Percentiles rank a stretch among this genome's conserved stretches.
phyloP scores from a whole-genome alignment of 2,797 vertebrate species.

The Otolemur crassicaudatus region DNA sequence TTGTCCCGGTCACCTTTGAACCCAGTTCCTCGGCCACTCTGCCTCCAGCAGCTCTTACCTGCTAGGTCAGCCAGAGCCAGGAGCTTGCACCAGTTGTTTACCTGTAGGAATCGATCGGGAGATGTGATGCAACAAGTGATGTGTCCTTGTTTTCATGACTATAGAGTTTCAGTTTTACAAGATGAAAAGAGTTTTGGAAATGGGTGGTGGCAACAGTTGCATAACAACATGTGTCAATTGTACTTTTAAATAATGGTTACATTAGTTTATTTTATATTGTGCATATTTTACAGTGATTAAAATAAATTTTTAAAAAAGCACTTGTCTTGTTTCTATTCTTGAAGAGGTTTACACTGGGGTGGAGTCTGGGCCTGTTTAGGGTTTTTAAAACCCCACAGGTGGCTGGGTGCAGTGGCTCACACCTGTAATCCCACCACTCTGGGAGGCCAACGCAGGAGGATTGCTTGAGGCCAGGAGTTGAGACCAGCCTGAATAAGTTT shows the following conservation, averaged over 20 bases:
- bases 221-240: accelerated
- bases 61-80: not conserved
- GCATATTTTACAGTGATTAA: not conserved
- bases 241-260: not conserved
- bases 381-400: not conserved
- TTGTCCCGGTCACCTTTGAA: not conserved
- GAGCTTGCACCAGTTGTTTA: not conserved
- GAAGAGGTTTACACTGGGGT: not conserved
- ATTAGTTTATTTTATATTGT: too few species aligned
- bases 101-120: not conserved
- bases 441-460: too few species aligned
- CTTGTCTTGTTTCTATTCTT: not conserved
- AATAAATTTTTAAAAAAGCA: not conserved
- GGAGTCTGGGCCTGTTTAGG: too few species aligned
- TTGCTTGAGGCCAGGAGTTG: too few species aligned
- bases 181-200: not conserved
- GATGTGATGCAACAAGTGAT: not conserved
- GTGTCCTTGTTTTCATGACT: not conserved
- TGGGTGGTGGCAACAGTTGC: accelerated
- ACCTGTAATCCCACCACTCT: too few species aligned
- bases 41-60: not conserved
- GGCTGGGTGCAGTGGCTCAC: not conserved
- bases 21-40: not conserved
- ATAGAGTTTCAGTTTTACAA: not conserved
- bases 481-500: too few species aligned